phyloP scores from a whole-genome alignment of 1,140 invertebrate genomes.

The Coptotermes formosanus region DNA sequence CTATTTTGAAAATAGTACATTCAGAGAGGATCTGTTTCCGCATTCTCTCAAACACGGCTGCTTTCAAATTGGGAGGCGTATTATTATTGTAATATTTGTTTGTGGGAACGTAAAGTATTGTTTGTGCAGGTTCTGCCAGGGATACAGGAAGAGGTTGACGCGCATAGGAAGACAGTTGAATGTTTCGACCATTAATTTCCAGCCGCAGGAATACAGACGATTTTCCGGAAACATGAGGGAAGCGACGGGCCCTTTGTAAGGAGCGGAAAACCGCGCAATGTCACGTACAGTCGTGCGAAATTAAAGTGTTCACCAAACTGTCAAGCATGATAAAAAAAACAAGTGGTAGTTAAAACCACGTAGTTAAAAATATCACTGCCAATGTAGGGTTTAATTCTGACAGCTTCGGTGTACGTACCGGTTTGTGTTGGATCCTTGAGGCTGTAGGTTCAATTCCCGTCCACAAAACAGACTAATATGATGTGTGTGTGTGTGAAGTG shows the following conservation, averaged over 20 bases:
- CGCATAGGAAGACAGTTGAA: background rate
- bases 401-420: too few relatives aligned
- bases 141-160: background rate
- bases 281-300: background rate
- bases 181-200: slow-evolving; percentile 19
- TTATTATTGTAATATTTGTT: background rate
- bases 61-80: background rate
- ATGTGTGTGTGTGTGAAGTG: too few relatives aligned
- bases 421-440: too few relatives aligned
- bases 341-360: too few relatives aligned
- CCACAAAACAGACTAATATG: too few relatives aligned
- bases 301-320: background rate
- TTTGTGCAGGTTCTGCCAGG: background rate
- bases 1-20: background rate
- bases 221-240: background rate
- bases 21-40: background rate
- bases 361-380: too few relatives aligned
- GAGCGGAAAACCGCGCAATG: slow-evolving; percentile 8
- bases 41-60: background rate
- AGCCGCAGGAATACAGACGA: slow-evolving; percentile 6
- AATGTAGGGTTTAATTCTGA: too few relatives aligned
- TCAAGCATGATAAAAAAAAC: background rate
- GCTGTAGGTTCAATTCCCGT: too few relatives aligned
- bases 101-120: background rate
- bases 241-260: slow-evolving; percentile 1